A percentile compares a stretch with the other conserved stretches of the same genome.
phyloP scores from a whole-genome alignment of 2,113 vertebrate genomes.

The Martes martes region DNA sequence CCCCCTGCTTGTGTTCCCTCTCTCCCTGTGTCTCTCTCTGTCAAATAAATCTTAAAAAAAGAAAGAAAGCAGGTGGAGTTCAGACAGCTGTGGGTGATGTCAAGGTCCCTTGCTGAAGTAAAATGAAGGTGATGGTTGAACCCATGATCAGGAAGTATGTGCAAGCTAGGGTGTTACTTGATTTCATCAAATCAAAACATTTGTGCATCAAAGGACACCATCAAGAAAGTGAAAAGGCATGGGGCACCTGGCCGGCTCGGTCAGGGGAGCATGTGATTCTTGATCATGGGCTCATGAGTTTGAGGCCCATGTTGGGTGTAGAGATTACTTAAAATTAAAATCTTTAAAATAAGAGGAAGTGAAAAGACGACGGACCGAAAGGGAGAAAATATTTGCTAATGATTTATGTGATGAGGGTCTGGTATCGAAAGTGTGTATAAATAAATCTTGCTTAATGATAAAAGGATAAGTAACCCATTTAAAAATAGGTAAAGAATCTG shows the following conservation, averaged over 20 bases:
- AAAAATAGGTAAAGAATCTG: neutral
- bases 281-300: neutral
- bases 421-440: neutral
- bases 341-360: neutral
- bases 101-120: neutral
- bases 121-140: slow-evolving; percentile 25
- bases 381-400: slow-evolving; percentile 13
- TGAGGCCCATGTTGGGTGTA: neutral
- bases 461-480: neutral
- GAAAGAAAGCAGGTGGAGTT: neutral
- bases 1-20: no score
- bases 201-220: neutral
- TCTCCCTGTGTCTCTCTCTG: no score
- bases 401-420: neutral
- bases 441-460: neutral
- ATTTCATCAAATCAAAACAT: slow-evolving; percentile 1
- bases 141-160: neutral
- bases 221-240: neutral
- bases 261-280: neutral
- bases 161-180: neutral
- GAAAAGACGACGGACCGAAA: neutral
- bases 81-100: neutral
- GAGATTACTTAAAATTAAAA: neutral
- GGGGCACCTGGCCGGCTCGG: neutral
- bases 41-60: no score